A percentile compares a stretch with the other conserved stretches of the same genome.
Evolutionary conservation across 2,113 vertebrate species (phyloP).

Genomic region (Cisticola juncidis): DNA sequence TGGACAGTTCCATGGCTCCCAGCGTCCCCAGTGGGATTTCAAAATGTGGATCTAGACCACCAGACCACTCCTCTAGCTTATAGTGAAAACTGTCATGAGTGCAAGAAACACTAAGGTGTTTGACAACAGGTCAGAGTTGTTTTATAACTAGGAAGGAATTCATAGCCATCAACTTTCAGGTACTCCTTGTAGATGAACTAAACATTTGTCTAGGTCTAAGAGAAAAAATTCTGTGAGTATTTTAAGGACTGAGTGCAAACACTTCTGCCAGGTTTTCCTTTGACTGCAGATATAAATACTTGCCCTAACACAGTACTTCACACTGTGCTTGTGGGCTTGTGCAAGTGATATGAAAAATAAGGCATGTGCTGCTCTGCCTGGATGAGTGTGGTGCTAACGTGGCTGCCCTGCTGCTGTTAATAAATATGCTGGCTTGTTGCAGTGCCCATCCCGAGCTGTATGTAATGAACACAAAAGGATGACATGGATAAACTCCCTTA

Average conservation of each 20-base stretch:
- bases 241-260: neutral
- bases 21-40: neutral
- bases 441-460: neutral
- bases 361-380: neutral
- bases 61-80: neutral
- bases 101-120: neutral
- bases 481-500: neutral
- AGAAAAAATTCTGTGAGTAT: neutral
- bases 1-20: rapidly evolving
- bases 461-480: neutral
- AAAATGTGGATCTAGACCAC: neutral
- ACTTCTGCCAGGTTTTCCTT: neutral
- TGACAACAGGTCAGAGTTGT: neutral
- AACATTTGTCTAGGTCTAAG: neutral
- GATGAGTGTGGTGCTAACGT: neutral
- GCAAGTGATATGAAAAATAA: neutral
- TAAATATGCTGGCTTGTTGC: neutral
- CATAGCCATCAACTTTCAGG: neutral
- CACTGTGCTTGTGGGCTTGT: neutral
- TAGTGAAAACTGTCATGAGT: neutral
- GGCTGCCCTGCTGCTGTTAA: neutral
- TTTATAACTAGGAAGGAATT: neutral
- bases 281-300: neutral
- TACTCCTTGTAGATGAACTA: neutral
- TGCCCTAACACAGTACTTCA: neutral